Evolutionary conservation across 1,140 invertebrate genomes (phyloP).

Genomic region (Rhopalosiphum padi): DNA sequence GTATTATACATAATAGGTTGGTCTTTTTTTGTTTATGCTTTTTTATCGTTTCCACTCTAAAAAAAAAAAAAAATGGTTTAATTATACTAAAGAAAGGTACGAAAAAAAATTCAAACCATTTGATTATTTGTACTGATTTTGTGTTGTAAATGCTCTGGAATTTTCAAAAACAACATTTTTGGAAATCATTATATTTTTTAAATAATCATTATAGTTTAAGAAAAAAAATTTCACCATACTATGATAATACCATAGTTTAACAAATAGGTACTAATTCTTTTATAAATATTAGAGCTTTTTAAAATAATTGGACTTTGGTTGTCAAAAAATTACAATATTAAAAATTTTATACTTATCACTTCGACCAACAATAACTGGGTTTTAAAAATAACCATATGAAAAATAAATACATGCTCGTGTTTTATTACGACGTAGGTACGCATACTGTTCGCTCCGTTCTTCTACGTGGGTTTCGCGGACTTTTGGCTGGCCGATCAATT

Average conservation of each 20-base stretch:
- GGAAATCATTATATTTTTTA: not conserved
- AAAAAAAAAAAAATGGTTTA: not conserved
- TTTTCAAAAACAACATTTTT: not conserved
- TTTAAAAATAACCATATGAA: not conserved
- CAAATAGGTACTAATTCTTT: no score
- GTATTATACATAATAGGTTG: not conserved
- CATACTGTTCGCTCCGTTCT: slow-evolving; percentile 79
- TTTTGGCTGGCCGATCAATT: slow-evolving; percentile 99
- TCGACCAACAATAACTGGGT: not conserved
- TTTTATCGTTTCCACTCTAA: not conserved
- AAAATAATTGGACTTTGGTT: no score
- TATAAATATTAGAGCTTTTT: no score
- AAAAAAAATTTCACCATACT: no score
- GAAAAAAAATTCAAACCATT: no score
- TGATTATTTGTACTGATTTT: no score
- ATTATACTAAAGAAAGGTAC: no score
- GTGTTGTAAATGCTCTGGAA: not conserved
- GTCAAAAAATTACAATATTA: no score
- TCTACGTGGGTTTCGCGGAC: slow-evolving; percentile 96
- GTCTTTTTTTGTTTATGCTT: no score
- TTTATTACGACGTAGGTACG: slow-evolving; percentile 29
- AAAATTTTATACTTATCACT: not conserved
- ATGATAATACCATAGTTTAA: no score
- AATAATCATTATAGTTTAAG: not conserved
- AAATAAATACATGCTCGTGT: not conserved